Evolutionary conservation across 2,113 vertebrate species (phyloP).

Genomic region (Lanius collurio): DNA sequence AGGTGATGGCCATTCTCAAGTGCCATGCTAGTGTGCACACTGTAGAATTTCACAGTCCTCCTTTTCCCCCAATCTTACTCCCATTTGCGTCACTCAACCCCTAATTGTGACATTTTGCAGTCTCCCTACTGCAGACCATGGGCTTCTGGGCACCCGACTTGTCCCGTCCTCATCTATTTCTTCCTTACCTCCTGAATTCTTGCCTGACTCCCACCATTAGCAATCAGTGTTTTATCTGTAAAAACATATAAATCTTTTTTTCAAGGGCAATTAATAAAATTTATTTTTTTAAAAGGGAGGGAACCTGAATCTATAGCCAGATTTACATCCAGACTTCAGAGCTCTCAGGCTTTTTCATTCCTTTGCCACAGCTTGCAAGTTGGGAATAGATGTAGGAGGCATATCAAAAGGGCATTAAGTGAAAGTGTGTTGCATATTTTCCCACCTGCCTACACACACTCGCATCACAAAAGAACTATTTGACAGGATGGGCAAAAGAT

Average conservation of each 20-base stretch:
- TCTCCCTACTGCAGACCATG: not conserved
- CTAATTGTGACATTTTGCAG: not conserved
- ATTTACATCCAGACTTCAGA: not conserved
- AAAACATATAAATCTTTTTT: not conserved
- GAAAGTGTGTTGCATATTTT: not conserved
- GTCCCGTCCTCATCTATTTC: not conserved
- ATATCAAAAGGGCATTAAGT: slow-evolving; percentile 22
- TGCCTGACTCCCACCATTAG: not conserved
- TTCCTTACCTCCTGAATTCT: not conserved
- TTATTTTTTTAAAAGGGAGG: not conserved
- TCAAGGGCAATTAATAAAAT: not conserved
- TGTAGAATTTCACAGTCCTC: not conserved
- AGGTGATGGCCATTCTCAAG: not conserved
- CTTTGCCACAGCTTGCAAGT: not conserved
- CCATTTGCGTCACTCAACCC: not conserved
- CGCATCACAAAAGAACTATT: not conserved
- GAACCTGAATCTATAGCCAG: not conserved
- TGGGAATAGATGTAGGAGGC: slow-evolving; percentile 2
- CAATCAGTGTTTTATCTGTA: not conserved
- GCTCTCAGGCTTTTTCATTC: not conserved
- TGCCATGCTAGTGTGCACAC: not conserved
- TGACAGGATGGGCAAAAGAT: not conserved
- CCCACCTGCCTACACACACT: not conserved
- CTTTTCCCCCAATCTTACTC: not conserved
- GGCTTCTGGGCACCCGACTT: not conserved